A percentile compares a stretch with the other conserved stretches of the same genome.
phyloP scores from a whole-genome alignment of 2,797 vertebrate genomes.

The Pogoniulus pusillus region DNA sequence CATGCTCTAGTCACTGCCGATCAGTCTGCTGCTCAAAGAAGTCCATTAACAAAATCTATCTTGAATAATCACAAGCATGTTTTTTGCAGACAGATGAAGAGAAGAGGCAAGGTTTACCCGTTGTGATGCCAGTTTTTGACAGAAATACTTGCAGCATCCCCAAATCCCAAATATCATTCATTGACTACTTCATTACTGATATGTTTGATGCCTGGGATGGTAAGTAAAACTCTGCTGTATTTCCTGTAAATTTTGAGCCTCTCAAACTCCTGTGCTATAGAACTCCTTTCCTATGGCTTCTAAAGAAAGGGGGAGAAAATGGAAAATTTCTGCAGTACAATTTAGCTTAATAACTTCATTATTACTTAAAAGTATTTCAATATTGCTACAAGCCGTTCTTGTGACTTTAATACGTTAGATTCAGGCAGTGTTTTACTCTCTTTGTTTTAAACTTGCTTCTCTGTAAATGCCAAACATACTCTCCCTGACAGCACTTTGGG shows the following conservation, averaged over 20 bases:
- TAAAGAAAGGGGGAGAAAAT: not conserved
- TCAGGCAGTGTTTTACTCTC: not conserved
- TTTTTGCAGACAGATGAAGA: constrained; percentile 93
- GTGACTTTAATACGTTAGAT: not conserved
- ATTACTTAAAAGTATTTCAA: not conserved
- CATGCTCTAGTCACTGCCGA: not conserved
- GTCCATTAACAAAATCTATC: not conserved
- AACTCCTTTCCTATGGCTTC: not conserved
- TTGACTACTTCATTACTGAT: constrained; percentile 98
- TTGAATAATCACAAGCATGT: constrained; percentile 6
- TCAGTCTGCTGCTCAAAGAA: not conserved
- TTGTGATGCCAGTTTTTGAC: constrained; percentile 98
- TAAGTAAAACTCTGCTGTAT: constrained; percentile 68
- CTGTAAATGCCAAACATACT: not conserved
- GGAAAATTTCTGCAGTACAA: not conserved
- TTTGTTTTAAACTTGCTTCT: not conserved
- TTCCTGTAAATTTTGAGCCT: not conserved
- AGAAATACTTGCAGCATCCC: constrained; percentile 97
- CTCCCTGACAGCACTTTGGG: not conserved
- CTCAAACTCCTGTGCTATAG: not conserved
- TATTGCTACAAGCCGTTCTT: not conserved
- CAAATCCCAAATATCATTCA: constrained; percentile 97
- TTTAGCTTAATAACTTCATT: constrained; percentile 19
- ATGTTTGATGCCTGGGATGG: constrained; percentile 99
- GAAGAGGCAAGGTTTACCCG: constrained; percentile 89